Evolutionary conservation across 1,140 invertebrate genomes (phyloP).

Genomic region (Drosophila malerkotliana): DNA sequence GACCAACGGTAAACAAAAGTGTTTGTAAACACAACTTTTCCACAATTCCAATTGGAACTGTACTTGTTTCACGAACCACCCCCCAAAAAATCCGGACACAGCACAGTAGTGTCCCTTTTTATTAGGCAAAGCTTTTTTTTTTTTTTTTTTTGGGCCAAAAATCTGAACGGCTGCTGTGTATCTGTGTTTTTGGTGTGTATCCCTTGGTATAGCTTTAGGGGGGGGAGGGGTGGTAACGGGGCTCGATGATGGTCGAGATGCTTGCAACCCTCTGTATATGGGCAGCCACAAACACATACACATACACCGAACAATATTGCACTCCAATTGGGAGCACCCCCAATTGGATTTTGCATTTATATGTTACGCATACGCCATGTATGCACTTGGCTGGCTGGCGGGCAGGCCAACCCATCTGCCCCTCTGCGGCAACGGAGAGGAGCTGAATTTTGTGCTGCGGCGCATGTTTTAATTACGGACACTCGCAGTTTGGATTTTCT

Average conservation of each 20-base stretch:
- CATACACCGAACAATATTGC: conserved; percentile 24
- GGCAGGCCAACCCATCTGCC: neutral
- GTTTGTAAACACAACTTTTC: conserved; percentile 1
- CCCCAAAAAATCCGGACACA: conserved; percentile 1
- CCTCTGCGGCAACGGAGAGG: neutral
- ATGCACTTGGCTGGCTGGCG: neutral
- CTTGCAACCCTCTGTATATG: conserved; percentile 38
- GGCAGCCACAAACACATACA: conserved; percentile 11
- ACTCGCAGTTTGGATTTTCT: conserved; percentile 65
- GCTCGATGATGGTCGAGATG: neutral
- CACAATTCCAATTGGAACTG: conserved; percentile 66
- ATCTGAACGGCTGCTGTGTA: conserved; percentile 27
- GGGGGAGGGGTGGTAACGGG: conserved; percentile 43
- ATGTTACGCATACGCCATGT: conserved; percentile 64
- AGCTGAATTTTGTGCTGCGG: conserved; percentile 31
- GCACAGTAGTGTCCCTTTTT: conserved; percentile 23
- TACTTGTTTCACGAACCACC: conserved; percentile 45
- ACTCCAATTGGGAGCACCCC: conserved; percentile 32
- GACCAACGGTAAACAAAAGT: conserved; percentile 2
- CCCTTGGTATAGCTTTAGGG: conserved; percentile 26
- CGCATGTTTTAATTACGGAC: conserved; percentile 80
- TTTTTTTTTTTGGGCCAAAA: neutral
- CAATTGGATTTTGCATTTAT: conserved; percentile 25
- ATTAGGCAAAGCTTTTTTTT: conserved; percentile 19
- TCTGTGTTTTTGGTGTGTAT: conserved; percentile 52